Percentiles rank a stretch among this genome's conserved stretches.
Conservation (phyloP, 2,888 invertebrate species). For the Meandrusa payeni region DNA sequence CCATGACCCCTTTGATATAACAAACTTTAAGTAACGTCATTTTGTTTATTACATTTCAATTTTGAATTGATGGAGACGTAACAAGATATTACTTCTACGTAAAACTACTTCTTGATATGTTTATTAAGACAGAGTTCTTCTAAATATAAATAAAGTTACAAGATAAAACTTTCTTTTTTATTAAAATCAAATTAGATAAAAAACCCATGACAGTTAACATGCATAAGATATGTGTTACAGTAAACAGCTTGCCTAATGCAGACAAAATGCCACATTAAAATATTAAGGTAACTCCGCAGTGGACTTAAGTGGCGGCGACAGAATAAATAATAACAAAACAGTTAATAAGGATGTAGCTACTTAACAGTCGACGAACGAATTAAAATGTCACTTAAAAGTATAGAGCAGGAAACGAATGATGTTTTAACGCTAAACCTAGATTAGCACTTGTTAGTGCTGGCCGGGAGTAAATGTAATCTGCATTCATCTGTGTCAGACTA, state of each 20-base stretch:
- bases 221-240: background rate
- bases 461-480: constrained; percentile 40
- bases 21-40: constrained; percentile 37
- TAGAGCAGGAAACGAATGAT: constrained; percentile 66
- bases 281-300: constrained; percentile 43
- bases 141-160: no score
- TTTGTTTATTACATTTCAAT: constrained; percentile 31
- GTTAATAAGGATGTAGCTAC: constrained; percentile 77
- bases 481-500: constrained; percentile 25
- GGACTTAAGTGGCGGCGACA: constrained; percentile 51
- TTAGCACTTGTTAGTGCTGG: constrained; percentile 58
- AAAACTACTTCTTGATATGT: no score
- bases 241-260: constrained; percentile 45
- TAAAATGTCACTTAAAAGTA: constrained; percentile 72
- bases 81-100: constrained; percentile 1
- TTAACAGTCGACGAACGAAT: constrained; percentile 61
- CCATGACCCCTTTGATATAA: constrained; percentile 46
- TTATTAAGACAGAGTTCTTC: no score
- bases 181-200: no score
- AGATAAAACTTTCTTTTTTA: no score
- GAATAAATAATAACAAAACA: constrained; percentile 67
- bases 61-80: constrained; percentile 23
- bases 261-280: constrained; percentile 59
- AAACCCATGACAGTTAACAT: no score
- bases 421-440: constrained; percentile 70